phyloP scores from a whole-genome alignment of 2,797 vertebrate genomes.

The Cygnus olor region DNA sequence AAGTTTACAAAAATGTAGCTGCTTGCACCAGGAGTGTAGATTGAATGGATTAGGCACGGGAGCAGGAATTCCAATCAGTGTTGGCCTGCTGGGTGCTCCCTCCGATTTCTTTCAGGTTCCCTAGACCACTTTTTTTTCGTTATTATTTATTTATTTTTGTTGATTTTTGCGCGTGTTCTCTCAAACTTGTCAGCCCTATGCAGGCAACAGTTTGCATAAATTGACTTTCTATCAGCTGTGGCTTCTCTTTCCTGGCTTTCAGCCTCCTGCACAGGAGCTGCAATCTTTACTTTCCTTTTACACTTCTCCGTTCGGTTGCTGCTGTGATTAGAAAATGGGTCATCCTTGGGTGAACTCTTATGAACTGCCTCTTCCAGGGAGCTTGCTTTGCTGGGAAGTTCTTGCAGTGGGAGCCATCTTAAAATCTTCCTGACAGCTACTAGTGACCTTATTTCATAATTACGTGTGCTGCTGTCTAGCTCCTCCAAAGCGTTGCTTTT shows the following conservation, averaged over 20 bases:
- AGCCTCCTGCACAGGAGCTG: not conserved
- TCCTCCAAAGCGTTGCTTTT: conserved; percentile 29
- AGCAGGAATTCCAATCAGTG: not conserved
- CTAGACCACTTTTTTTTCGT: not conserved
- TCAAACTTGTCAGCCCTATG: not conserved
- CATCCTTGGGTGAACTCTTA: conserved; percentile 61
- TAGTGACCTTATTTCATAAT: conserved; percentile 44
- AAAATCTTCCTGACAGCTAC: conserved; percentile 52
- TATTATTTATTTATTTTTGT: not conserved
- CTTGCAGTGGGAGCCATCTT: conserved; percentile 39
- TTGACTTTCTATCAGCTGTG: not conserved
- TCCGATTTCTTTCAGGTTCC: not conserved
- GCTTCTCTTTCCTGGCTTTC: not conserved
- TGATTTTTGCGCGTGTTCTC: not conserved
- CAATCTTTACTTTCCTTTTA: conserved; percentile 1
- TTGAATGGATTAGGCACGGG: not conserved
- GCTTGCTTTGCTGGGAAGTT: conserved; percentile 38
- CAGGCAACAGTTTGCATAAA: not conserved
- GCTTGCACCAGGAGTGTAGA: accelerated
- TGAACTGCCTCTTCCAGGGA: conserved; percentile 40
- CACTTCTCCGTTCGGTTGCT: conserved; percentile 16
- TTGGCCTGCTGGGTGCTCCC: not conserved
- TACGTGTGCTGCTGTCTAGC: conserved; percentile 34
- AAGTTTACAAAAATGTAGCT: not conserved
- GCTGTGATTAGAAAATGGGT: conserved; percentile 48